Percentiles rank a stretch among this genome's conserved stretches.
phyloP scores from a whole-genome alignment of 2,888 invertebrate genomes.

The Smittia sp. region DNA sequence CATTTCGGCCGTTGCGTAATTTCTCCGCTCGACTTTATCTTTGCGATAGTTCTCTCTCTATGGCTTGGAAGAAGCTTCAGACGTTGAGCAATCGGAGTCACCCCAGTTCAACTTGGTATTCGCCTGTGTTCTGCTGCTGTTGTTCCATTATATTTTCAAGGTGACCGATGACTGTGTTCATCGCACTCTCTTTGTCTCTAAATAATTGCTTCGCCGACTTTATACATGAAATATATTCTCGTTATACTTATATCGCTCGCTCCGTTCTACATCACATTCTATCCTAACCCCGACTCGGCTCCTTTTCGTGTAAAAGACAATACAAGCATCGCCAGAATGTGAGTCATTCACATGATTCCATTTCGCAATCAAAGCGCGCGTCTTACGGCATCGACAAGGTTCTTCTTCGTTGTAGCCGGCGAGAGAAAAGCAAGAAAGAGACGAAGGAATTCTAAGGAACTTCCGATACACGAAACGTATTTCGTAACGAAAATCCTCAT shows the following conservation, averaged over 20 bases:
- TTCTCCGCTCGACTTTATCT: constrained; percentile 6
- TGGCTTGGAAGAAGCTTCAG: not conserved
- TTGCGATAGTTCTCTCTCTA: not conserved
- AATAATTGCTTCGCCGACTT: constrained; percentile 34
- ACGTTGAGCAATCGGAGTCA: not conserved
- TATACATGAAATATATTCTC: not conserved
- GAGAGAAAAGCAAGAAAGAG: not conserved
- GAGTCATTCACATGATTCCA: constrained; percentile 14
- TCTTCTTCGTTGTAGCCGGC: not conserved
- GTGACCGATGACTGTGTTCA: constrained; percentile 39
- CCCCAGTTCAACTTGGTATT: not conserved
- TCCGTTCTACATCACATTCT: not conserved
- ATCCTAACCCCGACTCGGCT: not conserved
- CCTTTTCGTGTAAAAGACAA: not conserved
- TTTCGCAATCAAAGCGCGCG: not conserved
- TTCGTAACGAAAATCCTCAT: constrained; percentile 6
- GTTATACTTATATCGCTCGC: constrained; percentile 1
- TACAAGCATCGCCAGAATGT: not conserved
- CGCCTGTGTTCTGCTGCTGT: not conserved
- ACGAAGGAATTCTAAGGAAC: constrained; percentile 27
- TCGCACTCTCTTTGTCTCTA: constrained; percentile 41
- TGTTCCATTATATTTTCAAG: constrained; percentile 39
- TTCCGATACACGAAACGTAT: constrained; percentile 14
- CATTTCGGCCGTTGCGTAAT: constrained; percentile 33
- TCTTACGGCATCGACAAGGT: constrained; percentile 2